Conservation (phyloP, 2,797 vertebrate species). For the Lacerta agilis region DNA sequence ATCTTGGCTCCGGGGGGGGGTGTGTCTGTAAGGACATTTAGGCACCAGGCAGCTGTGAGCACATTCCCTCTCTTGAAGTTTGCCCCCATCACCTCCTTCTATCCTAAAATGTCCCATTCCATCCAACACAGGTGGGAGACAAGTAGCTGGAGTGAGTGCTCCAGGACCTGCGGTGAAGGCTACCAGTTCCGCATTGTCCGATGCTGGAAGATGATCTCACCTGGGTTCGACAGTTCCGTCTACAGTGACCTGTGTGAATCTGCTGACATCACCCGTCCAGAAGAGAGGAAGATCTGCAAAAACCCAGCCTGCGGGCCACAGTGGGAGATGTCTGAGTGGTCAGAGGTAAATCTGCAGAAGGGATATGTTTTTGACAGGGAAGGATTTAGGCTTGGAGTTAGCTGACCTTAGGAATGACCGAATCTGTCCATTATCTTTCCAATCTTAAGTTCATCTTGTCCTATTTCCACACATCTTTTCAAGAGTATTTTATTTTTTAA, state of each 20-base stretch:
- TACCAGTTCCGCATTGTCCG: constrained; percentile 94
- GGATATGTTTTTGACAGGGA: neutral
- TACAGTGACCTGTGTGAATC: constrained; percentile 95
- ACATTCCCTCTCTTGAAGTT: too few species aligned
- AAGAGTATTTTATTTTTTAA: too few species aligned
- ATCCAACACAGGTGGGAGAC: constrained; percentile 90
- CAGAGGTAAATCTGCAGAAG: constrained; percentile 80
- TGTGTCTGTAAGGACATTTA: too few species aligned
- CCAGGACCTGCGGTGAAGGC: constrained; percentile 93
- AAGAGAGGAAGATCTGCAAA: constrained; percentile 91
- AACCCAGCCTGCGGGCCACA: constrained; percentile 94
- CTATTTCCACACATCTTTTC: too few species aligned
- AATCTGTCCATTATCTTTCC: too few species aligned
- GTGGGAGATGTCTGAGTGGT: constrained; percentile 99
- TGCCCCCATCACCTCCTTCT: neutral
- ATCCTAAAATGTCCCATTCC: neutral
- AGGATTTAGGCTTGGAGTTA: too few species aligned
- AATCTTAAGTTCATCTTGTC: too few species aligned
- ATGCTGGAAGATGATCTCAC: constrained; percentile 99
- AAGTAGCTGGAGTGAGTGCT: constrained; percentile 98
- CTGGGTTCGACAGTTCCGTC: constrained; percentile 96
- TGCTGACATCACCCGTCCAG: constrained; percentile 88
- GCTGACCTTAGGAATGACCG: too few species aligned
- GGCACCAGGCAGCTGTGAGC: too few species aligned
- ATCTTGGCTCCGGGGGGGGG: too few species aligned